A percentile compares a stretch with the other conserved stretches of the same genome.
Conservation (phyloP, 2,888 invertebrate genomes). For the Agrochola lychnidis region DNA sequence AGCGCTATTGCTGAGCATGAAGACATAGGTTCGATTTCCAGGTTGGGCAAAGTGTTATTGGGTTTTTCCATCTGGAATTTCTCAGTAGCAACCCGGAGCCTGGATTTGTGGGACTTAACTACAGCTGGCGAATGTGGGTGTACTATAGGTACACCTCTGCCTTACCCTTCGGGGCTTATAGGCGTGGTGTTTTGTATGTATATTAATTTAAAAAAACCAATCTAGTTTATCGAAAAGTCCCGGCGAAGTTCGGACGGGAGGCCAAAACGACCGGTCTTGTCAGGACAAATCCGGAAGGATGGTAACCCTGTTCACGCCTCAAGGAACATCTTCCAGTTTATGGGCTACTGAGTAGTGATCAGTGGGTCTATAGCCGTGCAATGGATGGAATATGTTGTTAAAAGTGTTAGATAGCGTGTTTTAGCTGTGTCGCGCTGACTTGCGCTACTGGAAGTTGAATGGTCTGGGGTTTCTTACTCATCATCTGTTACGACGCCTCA, state of each 20-base stretch:
- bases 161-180: too few species aligned
- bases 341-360: constrained; percentile 48
- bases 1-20: neutral
- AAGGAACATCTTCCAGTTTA: constrained; percentile 58
- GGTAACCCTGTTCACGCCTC: constrained; percentile 59
- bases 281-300: neutral
- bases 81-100: neutral
- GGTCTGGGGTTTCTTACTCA: too few species aligned
- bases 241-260: neutral
- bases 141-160: neutral
- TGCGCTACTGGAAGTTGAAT: neutral
- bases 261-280: neutral
- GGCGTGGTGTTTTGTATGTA: neutral
- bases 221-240: neutral
- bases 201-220: too few species aligned
- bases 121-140: neutral
- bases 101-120: neutral
- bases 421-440: neutral
- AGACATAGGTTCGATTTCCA: neutral
- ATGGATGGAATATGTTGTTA: constrained; percentile 39
- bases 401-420: neutral
- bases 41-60: neutral
- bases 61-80: neutral
- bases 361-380: constrained; percentile 24
- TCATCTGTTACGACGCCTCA: too few species aligned